Percentiles rank a stretch among this genome's conserved stretches.
These are phyloP conservation scores for rabbit (Oryctolagus cuniculus) DNA, from an alignment of 2,113 vertebrate genomes.

Conservation along the genomic window mOryCun1.1 NC_091433.1:113280501-113281000, in stretches of 20 bases:
- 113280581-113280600: neutral
- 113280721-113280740: neutral
- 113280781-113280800: neutral
- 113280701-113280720: neutral
- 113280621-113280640: neutral
- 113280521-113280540: neutral
- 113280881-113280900: neutral
- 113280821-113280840: neutral
- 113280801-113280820: neutral
- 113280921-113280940: neutral
- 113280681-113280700: neutral
- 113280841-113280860: neutral
- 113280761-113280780: neutral
- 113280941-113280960: neutral
- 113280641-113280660: neutral
- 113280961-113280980: neutral
- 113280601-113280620: neutral
- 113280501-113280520: neutral
- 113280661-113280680: neutral
- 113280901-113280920: constrained; percentile 30
- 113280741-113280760: neutral
- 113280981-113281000: neutral
- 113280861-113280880: neutral
- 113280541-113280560: neutral
- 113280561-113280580: neutral